A percentile compares a stretch with the other conserved stretches of the same genome.
Conservation (phyloP, 2,888 invertebrate genomes). For the Margaritifera margaritifera region DNA sequence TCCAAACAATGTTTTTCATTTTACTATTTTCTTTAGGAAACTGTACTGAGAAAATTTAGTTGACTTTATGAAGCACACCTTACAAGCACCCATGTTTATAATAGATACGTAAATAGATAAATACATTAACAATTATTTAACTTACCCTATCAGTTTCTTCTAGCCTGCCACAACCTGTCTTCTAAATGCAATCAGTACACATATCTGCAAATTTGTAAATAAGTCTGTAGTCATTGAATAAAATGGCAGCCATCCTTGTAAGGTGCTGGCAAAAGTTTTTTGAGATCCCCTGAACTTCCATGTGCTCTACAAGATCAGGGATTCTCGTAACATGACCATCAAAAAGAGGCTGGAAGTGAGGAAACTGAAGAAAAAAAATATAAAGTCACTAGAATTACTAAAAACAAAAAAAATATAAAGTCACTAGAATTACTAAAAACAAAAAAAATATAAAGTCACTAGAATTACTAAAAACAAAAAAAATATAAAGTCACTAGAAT, state of each 20-base stretch:
- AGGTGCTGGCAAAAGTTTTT: constrained; percentile 78
- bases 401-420: no score
- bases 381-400: background rate
- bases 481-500: no score
- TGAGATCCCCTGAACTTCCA: constrained; percentile 75
- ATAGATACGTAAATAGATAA: background rate
- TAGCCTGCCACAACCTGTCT: constrained; percentile 85
- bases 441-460: no score
- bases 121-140: no score
- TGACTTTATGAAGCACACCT: no score
- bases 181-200: constrained; percentile 84
- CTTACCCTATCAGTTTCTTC: constrained; percentile 49
- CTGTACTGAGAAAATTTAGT: no score
- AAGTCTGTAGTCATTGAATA: constrained; percentile 91
- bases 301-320: constrained; percentile 81
- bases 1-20: no score
- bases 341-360: constrained; percentile 60
- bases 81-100: background rate
- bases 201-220: constrained; percentile 86
- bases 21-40: no score
- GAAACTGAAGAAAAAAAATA: constrained; percentile 52
- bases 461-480: no score
- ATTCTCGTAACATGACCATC: constrained; percentile 73
- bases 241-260: constrained; percentile 77
- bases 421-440: no score